Conservation (phyloP, 2,113 vertebrate species). For the Holacanthus passer region DNA sequence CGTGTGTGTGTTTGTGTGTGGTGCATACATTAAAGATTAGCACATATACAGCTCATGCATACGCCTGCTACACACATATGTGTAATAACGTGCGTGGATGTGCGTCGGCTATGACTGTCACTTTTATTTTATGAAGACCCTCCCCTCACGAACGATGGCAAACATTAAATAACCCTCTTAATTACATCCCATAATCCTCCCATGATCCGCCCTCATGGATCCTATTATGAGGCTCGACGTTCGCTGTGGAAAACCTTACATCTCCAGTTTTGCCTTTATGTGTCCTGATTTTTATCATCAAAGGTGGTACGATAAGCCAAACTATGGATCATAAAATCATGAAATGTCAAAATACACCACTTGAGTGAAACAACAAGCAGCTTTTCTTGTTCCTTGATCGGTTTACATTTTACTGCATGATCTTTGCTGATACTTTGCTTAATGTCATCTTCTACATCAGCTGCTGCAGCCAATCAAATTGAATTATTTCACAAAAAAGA, state of each 20-base stretch:
- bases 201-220: conserved; percentile 63
- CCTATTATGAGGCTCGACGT: conserved; percentile 36
- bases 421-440: neutral
- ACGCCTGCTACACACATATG: conserved; percentile 9
- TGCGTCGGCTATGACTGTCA: neutral
- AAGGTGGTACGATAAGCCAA: neutral
- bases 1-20: neutral
- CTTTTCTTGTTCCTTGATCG: neutral
- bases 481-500: neutral
- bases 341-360: conserved; percentile 32
- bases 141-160: conserved; percentile 61
- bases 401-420: conserved; percentile 2
- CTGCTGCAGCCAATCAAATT: neutral
- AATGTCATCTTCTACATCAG: neutral
- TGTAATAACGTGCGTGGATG: conserved; percentile 14
- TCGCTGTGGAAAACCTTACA: conserved; percentile 39
- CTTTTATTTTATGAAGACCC: conserved; percentile 67
- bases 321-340: conserved; percentile 13
- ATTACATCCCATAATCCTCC: conserved; percentile 78
- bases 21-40: neutral
- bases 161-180: conserved; percentile 77
- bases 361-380: neutral
- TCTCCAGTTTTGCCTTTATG: conserved; percentile 27
- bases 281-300: conserved; percentile 27
- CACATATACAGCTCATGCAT: conserved; percentile 12